These are phyloP conservation scores for Athene cunicularia DNA, from an alignment of 2,113 vertebrate genomes.

Conservation along the genomic window DNA sequence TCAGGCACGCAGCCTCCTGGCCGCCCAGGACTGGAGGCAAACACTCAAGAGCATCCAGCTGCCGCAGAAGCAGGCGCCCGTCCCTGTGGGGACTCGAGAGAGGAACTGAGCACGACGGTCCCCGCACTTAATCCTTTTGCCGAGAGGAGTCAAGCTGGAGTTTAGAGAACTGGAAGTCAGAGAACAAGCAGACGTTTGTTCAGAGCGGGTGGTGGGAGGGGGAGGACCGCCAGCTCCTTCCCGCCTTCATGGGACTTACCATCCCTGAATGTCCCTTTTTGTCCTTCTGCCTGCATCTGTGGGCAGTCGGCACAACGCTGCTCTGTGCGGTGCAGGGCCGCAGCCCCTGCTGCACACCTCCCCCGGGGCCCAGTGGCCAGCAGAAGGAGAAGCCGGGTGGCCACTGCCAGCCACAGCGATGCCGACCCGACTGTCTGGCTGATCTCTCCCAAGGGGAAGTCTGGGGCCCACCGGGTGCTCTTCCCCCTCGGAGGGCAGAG, in stretches of 20 bases:
- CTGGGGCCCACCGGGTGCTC: fast-evolving
- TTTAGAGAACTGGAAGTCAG: slow-evolving; percentile 48
- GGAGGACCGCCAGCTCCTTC: slow-evolving; percentile 41
- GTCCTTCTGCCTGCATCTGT: slow-evolving; percentile 2
- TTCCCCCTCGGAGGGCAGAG: background rate
- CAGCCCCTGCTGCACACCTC: fast-evolving
- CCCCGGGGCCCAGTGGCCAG: background rate
- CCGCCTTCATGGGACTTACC: background rate
- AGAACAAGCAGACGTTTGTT: slow-evolving; percentile 52
- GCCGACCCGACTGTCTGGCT: background rate
- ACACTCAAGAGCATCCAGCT: background rate
- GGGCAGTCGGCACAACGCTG: background rate
- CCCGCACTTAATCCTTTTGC: background rate
- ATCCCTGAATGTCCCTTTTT: slow-evolving; percentile 49
- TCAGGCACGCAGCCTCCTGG: background rate
- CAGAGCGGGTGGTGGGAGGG: background rate
- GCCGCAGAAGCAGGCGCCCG: fast-evolving
- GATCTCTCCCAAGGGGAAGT: background rate
- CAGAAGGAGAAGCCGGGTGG: background rate
- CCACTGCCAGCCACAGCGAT: background rate
- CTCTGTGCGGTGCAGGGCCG: fast-evolving
- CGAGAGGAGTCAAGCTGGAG: background rate
- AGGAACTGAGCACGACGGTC: background rate
- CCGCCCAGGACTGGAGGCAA: background rate
- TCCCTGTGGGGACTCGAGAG: background rate